Evolutionary conservation across 2,113 vertebrate genomes (phyloP), one percentile per base, ranked within the genome.

Genomic region (Megatriorchis doriae): DNA sequence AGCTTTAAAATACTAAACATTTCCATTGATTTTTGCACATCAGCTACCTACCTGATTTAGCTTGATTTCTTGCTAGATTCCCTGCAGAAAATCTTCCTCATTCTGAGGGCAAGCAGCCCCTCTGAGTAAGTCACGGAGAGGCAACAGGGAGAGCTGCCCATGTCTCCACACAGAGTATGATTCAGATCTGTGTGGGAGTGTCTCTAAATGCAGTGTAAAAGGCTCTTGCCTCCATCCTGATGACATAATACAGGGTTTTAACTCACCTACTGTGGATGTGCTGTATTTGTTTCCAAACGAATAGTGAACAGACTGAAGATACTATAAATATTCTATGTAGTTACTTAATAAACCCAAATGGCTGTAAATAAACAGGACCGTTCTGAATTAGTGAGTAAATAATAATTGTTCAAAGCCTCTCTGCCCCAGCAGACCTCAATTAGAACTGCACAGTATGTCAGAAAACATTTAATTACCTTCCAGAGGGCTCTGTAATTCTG

Each of bases 171-270:
- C 62, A 16, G 23, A 11, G 7, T 10, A 13, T 91, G 83, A 92
- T 73, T 97, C 94, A 94, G 53, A 81, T 38, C 47, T 84, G 61
- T 26, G 61, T 59, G 59, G 56, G 77, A 71, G n/a, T 63, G 38
- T 71, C 75, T 81, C 48, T 90, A 62, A 93, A n/a, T 63, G 62
- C n/a, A 89, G 50, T 70, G 50, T 91, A 67, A 82, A 67, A 91
- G 55, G 63, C 61, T 86, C 45, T 81, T 92, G 25, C 71, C 80
- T 86, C 77, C 61, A 93, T 40, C 42, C 72, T 63, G 83, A 86
- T 16, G 63, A 80, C 59, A 88, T 94, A 95, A 93, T 90, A 48
- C 66, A 52, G 52, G 84, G 78, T 82, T 96, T 97, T 95, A 94
- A 56, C 63, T 96, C 73, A 80, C 74, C 71, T 71, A 9, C 77